These are phyloP conservation scores for Caenorhabditis elegans DNA, from an alignment of 1,140 invertebrate genomes.

Conservation along the genomic window WBcel235 BX284605.5:6570001-6570500, in stretches of 20 bases:
- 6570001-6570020: conserved; percentile 33
- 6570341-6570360: background rate
- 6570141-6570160: background rate
- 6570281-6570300: background rate
- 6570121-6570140: conserved; percentile 42
- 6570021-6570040: conserved; percentile 25
- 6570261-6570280: conserved; percentile 8
- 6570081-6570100: conserved; percentile 37
- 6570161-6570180: conserved; percentile 45
- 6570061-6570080: background rate
- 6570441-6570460: background rate
- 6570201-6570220: conserved; percentile 12
- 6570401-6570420: background rate
- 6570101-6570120: conserved; percentile 35
- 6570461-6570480: background rate
- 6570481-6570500: background rate
- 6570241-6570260: conserved; percentile 13
- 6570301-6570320: no score
- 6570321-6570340: background rate
- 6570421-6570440: background rate
- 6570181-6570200: background rate
- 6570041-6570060: background rate
- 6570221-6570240: background rate
- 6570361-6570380: background rate
- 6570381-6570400: background rate